A percentile compares a stretch with the other conserved stretches of the same genome.
These are phyloP conservation scores for Sebastolobus alascanus DNA, from an alignment of 2,797 vertebrate species.

Conservation along the genomic window DNA sequence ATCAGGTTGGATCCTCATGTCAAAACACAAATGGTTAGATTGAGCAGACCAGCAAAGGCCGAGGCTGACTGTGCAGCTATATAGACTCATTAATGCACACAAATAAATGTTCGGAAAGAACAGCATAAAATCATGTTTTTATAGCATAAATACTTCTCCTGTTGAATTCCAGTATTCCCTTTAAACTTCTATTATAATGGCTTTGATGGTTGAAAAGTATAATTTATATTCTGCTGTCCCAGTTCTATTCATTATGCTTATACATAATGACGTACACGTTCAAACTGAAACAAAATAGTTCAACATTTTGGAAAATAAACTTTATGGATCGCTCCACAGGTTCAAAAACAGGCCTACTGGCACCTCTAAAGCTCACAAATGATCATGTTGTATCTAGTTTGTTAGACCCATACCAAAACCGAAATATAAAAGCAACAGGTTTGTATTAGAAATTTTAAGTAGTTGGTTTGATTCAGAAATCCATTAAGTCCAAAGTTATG, in stretches of 20 bases:
- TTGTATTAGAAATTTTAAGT: not conserved
- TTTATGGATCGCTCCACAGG: not conserved
- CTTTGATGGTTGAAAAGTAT: not conserved
- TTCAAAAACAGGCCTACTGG: not conserved
- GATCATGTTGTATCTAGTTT: not conserved
- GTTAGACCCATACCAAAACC: not conserved
- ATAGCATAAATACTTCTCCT: not conserved
- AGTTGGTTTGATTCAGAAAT: not conserved
- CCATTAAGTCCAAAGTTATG: not conserved
- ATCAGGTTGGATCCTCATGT: conserved; percentile 28
- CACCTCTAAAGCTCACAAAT: not conserved
- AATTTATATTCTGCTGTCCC: not conserved
- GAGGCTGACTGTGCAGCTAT: not conserved
- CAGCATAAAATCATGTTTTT: not conserved
- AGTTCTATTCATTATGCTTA: not conserved
- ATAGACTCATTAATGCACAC: not conserved
- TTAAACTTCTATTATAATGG: not conserved
- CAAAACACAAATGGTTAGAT: conserved; percentile 43
- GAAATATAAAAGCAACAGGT: not conserved
- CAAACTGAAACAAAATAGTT: not conserved
- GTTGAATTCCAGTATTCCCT: not conserved
- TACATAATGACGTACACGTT: not conserved
- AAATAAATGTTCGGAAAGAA: not conserved
- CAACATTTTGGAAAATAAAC: not conserved
- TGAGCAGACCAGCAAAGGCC: conserved; percentile 39